Conservation (phyloP, 2,888 invertebrate species). For the Conus canariensis region DNA sequence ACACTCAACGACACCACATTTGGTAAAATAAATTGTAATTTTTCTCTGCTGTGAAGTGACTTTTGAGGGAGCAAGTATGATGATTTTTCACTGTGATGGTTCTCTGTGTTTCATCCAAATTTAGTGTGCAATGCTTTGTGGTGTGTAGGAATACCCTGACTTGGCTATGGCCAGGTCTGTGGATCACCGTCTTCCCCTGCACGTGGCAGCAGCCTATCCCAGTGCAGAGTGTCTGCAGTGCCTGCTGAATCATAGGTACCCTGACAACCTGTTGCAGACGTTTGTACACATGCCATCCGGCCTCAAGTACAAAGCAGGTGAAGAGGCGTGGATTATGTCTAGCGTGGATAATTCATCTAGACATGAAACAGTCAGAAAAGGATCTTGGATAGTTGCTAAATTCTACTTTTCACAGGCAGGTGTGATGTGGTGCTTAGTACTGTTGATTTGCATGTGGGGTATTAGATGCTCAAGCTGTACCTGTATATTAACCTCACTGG, state of each 20-base stretch:
- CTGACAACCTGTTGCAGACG: conserved; percentile 83
- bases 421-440: too few species aligned
- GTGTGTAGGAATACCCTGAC: conserved; percentile 87
- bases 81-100: too few species aligned
- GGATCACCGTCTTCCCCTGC: conserved; percentile 94
- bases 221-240: conserved; percentile 88
- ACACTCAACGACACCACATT: too few species aligned
- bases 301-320: conserved; percentile 90
- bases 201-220: conserved; percentile 94
- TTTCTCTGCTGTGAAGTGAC: too few species aligned
- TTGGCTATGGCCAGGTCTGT: conserved; percentile 92
- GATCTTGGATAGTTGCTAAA: background rate
- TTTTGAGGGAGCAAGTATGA: too few species aligned
- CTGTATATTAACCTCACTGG: too few species aligned
- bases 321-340: background rate
- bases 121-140: background rate
- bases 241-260: conserved; percentile 89
- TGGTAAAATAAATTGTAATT: too few species aligned
- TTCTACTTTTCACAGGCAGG: too few species aligned
- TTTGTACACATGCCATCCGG: conserved; percentile 89
- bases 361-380: background rate
- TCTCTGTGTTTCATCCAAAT: too few species aligned
- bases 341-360: background rate
- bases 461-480: too few species aligned
- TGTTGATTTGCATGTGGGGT: too few species aligned